phyloP scores from a whole-genome alignment of 2,797 vertebrate species.

The Gymnoscopelus braueri region DNA sequence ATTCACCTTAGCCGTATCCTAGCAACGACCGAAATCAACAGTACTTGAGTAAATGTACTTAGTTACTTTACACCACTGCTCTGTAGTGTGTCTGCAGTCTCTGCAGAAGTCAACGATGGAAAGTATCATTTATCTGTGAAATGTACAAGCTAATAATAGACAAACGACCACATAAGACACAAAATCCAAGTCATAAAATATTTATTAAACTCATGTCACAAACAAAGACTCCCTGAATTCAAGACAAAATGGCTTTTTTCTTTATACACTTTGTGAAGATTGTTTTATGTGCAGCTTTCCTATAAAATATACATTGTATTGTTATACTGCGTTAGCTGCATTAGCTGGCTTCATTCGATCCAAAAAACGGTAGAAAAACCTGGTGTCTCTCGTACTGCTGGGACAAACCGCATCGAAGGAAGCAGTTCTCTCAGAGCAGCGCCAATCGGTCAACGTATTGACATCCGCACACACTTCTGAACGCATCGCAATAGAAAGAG shows the following conservation, averaged over 20 bases:
- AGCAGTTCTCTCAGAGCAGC: conserved; percentile 33
- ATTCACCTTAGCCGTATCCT: too few species aligned
- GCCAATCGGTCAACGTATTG: neutral
- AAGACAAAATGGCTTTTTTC: conserved; percentile 73
- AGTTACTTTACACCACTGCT: too few species aligned
- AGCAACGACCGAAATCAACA: too few species aligned
- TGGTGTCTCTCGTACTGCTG: conserved; percentile 45
- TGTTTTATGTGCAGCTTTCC: conserved; percentile 53
- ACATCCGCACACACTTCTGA: conserved; percentile 16
- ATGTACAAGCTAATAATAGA: neutral
- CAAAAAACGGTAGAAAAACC: conserved; percentile 78
- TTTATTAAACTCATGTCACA: conserved; percentile 78
- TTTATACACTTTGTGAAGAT: conserved; percentile 60
- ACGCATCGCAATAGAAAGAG: conserved; percentile 32
- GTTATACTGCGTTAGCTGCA: conserved; percentile 1
- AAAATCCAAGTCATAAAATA: conserved; percentile 56
- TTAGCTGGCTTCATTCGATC: conserved; percentile 54
- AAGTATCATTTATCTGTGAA: too few species aligned
- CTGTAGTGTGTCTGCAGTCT: too few species aligned
- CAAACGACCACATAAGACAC: neutral
- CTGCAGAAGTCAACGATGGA: too few species aligned
- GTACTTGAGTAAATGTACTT: too few species aligned
- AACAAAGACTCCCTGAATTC: conserved; percentile 80
- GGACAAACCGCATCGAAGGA: conserved; percentile 53
- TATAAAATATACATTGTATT: conserved; percentile 65